Evolutionary conservation across 2,888 invertebrate genomes (phyloP).

Genomic region (Trichopoda pennipes): DNA sequence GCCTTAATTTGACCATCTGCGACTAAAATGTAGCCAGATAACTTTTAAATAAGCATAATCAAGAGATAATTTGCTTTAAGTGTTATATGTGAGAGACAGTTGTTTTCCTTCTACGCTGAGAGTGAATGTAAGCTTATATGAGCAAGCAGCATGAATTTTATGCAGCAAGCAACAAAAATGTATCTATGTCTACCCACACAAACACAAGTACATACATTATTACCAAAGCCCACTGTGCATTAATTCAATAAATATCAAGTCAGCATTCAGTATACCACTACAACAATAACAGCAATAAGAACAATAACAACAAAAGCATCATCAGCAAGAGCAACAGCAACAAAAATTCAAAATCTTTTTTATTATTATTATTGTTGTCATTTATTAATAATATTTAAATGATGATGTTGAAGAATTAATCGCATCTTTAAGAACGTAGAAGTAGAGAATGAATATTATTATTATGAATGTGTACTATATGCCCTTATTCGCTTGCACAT

Average conservation of each 20-base stretch:
- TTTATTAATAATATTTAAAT: constrained; percentile 48
- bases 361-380: constrained; percentile 49
- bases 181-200: background rate
- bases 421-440: constrained; percentile 53
- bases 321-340: constrained; percentile 22
- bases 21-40: background rate
- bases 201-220: background rate
- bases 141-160: constrained; percentile 42
- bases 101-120: constrained; percentile 17
- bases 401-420: constrained; percentile 52
- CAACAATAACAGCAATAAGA: constrained; percentile 17
- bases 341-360: constrained; percentile 44
- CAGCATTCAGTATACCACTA: constrained; percentile 45
- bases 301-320: constrained; percentile 5
- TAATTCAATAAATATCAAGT: constrained; percentile 51
- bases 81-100: constrained; percentile 8
- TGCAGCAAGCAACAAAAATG: constrained; percentile 47
- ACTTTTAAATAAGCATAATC: constrained; percentile 4
- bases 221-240: constrained; percentile 48
- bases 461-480: constrained; percentile 54
- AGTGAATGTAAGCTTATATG: constrained; percentile 18
- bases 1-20: background rate
- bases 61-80: constrained; percentile 30
- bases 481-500: constrained; percentile 61
- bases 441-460: constrained; percentile 28